A percentile compares a stretch with the other conserved stretches of the same genome.
Evolutionary conservation across 2,797 vertebrate species (phyloP).

Genomic region (Clarias laeviceps): DNA sequence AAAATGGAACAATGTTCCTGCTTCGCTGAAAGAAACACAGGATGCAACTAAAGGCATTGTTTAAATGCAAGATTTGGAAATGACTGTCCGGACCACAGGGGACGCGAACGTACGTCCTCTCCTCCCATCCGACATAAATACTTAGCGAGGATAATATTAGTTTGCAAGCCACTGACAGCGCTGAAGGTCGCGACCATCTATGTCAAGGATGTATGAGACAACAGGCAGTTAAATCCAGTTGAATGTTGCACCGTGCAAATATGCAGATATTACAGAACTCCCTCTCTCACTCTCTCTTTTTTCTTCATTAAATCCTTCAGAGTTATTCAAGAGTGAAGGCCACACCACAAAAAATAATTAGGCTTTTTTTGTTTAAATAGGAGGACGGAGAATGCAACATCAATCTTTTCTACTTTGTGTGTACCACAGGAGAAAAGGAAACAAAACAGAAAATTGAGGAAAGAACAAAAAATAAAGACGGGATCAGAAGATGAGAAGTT

Average conservation of each 20-base stretch:
- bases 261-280: neutral
- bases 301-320: neutral
- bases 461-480: neutral
- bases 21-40: neutral
- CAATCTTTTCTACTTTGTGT: neutral
- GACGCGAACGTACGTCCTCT: neutral
- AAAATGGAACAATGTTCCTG: neutral
- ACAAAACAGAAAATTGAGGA: neutral
- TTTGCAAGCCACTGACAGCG: conserved; percentile 1
- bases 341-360: neutral
- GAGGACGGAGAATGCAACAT: neutral
- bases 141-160: neutral
- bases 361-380: neutral
- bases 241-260: neutral
- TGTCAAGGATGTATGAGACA: conserved; percentile 30
- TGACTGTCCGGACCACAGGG: neutral
- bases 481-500: neutral
- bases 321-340: conserved; percentile 31
- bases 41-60: neutral
- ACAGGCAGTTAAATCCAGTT: conserved; percentile 25
- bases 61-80: neutral
- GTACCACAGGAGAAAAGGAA: neutral
- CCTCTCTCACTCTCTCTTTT: too few relatives aligned
- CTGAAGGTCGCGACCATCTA: conserved; percentile 27
- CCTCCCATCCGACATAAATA: neutral